These are phyloP conservation scores for Drosophila ezoana DNA, from an alignment of 2,888 invertebrate genomes.

Conservation along the genomic window DNA sequence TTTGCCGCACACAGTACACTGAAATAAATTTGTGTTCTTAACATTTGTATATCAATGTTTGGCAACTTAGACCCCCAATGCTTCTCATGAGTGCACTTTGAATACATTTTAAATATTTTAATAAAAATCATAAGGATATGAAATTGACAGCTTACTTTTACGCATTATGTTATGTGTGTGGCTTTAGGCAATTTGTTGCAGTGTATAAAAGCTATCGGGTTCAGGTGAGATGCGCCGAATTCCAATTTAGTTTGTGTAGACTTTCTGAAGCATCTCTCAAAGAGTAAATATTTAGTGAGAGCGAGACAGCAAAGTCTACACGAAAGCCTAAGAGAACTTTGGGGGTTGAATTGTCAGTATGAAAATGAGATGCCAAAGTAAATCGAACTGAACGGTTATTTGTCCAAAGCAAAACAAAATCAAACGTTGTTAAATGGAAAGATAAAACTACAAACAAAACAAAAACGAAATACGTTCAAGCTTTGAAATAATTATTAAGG, in stretches of 20 bases:
- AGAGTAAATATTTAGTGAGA: constrained; percentile 27
- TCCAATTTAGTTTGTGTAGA: constrained; percentile 51
- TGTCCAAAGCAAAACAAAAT: constrained; percentile 9
- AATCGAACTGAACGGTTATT: constrained; percentile 39
- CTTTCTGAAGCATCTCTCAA: constrained; percentile 28
- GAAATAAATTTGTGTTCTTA: neutral
- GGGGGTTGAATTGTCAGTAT: constrained; percentile 46
- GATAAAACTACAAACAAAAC: neutral
- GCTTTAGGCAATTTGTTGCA: neutral
- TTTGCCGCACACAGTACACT: constrained; percentile 31
- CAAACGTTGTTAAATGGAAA: neutral
- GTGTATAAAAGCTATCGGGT: constrained; percentile 65
- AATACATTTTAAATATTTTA: neutral
- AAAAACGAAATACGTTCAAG: neutral
- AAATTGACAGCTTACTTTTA: too few relatives aligned
- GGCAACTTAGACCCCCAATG: too few relatives aligned
- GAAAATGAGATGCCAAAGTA: constrained; percentile 37
- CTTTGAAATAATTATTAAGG: neutral
- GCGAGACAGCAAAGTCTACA: constrained; percentile 55
- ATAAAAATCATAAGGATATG: neutral
- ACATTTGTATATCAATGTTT: neutral
- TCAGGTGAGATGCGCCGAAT: constrained; percentile 31
- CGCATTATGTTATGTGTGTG: too few relatives aligned
- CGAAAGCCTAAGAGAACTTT: constrained; percentile 49
- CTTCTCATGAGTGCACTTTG: too few relatives aligned